Base-by-base conservation (phyloP, 2,888 invertebrate genomes). In the Drepanosiphum platanoidis region DNA sequence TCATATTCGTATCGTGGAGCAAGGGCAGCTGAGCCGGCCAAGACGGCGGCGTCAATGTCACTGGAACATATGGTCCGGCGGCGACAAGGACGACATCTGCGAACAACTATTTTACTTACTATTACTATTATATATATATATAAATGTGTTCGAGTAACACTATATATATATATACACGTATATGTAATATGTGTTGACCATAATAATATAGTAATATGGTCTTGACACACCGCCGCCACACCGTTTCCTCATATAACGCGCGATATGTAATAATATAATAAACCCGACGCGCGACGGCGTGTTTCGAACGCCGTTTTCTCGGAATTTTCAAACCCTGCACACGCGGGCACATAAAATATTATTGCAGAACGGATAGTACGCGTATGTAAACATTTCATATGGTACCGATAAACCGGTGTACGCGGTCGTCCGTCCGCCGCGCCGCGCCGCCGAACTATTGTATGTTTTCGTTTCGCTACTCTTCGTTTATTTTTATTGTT, bases 31-130 rank as follows among this genome's bases (percentile, higher is more conserved):
- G 64, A 46, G 22, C 27, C 46, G 72, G 58, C 30, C 15, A 34
- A 36, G 74, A 66, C 52, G 42, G 36, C 66, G 83, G 30, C 75
- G 75, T 75, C 83, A 84, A 84, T 84, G 83, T 75, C 83, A 68
- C 75, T 52, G 66, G 72, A 82, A 75, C 75, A 52, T 27, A 75
- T 52, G 68, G 75, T 72, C 58, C 42, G 72, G 18, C 39, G 42
- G 64, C 42, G 30, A 75, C 66, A 74, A 84, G 66, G 52, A 75
- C 75, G 68, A 75, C 66, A 75, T 52, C 75, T 72, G 82, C 79
- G 32, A 66, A 79, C 66, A 7, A 46, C 66, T 32, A 34, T 77
- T 75, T 58, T 75, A 75, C 32, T 34, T 15, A 32, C 75, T 22
- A 9, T 36, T 34, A 30, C 27, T 75, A 34, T 27, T 39, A 30